Base-by-base conservation (phyloP, 1,140 invertebrate genomes). In the Hydropsyche tenuis region DNA sequence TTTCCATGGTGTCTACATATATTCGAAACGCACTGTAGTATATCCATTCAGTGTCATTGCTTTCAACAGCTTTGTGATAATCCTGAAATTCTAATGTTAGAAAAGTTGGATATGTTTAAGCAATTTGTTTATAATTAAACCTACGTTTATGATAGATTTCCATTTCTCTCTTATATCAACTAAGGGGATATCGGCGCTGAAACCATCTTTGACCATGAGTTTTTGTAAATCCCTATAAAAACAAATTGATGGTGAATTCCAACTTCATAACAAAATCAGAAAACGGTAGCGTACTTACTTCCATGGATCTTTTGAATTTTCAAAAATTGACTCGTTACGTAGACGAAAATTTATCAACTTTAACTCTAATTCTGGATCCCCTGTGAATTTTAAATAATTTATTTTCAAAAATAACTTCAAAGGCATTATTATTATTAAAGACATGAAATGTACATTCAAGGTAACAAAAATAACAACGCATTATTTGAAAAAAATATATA, bases 131-230 rank as follows among this genome's bases (percentile, higher is more conserved):
- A 51, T 14, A 16, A 51, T 14, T 20, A 20, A 3, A 20, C 46
- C n/a, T n/a, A 51, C 18, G 14, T 51, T 51, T 51, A n/a, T 5
- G 14, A 51, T 51, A 16, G 46, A 51, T 3, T 18, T 69, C 75
- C 75, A 76, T 72, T 76, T 76, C 60, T 76, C 74, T 23, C 72
- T 51, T 60, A 76, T 71, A n/a, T 74, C 72, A 68, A 68, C n/a
- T 23, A 69, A 3, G 3, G 75, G 56, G 20, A 74, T 45, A 22
- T 18, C 14, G 37, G 60, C n/a, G 42, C 45, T 56, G 51, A 74
- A 60, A 12, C 53, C 27, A 23, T 74, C 66, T 37, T 71, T 14
- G 12, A 74, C 6, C 53, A 74, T 25, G 12, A 74, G 53, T 68
- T 76, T 60, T 20, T 68, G 46, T 16, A 76, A 60, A 22, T 71